Evolutionary conservation across 2,797 vertebrate species (phyloP).

Genomic region (Parauchenoglanis ngamensis): DNA sequence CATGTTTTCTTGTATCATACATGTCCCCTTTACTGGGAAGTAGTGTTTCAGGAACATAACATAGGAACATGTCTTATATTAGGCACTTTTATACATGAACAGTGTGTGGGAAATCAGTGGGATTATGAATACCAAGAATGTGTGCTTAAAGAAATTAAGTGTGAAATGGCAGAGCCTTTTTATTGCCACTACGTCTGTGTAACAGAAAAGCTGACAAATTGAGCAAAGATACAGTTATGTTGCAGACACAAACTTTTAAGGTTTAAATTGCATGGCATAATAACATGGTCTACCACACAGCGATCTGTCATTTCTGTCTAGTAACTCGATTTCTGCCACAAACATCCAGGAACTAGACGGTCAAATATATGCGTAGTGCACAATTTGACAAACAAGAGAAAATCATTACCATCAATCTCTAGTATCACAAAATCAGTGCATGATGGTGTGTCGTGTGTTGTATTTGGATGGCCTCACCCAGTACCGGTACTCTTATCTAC

Average conservation of each 20-base stretch:
- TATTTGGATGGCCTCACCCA: background rate
- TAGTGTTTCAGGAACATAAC: background rate
- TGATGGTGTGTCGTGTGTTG: background rate
- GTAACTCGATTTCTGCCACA: background rate
- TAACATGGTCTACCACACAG: background rate
- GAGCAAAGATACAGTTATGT: background rate
- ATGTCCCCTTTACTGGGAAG: background rate
- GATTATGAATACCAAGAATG: background rate
- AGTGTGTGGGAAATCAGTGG: background rate
- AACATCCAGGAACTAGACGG: background rate
- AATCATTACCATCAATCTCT: background rate
- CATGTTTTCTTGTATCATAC: no score
- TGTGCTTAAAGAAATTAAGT: background rate
- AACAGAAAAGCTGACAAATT: background rate
- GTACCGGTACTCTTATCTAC: slow-evolving; percentile 58
- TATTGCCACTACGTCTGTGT: background rate
- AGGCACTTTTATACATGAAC: background rate
- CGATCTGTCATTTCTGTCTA: slow-evolving; percentile 2
- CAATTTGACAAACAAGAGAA: slow-evolving; percentile 1
- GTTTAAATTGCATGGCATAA: background rate
- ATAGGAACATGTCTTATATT: background rate
- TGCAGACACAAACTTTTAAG: background rate
- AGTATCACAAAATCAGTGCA: background rate
- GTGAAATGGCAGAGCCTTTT: background rate
- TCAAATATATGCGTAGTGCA: background rate